Percentiles rank a stretch among this genome's conserved stretches.
phyloP scores from a whole-genome alignment of 2,113 vertebrate species.

The Etheostoma cragini region DNA sequence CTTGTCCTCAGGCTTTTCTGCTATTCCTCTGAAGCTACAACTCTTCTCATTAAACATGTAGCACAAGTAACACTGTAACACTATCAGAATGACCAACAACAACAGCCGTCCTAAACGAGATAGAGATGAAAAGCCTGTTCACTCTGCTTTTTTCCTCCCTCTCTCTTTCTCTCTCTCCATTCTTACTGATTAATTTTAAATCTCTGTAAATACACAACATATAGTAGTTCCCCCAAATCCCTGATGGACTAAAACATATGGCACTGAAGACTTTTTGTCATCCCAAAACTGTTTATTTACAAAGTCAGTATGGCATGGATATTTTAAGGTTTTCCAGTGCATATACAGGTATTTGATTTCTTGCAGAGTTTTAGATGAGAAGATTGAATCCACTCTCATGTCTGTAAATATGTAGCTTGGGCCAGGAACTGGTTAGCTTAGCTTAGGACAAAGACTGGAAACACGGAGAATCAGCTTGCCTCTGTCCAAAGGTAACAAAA shows the following conservation, averaged over 20 bases:
- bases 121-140: background rate
- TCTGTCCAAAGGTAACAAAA: background rate
- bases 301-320: background rate
- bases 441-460: background rate
- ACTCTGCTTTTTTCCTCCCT: background rate
- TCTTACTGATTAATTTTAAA: background rate
- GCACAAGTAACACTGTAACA: slow-evolving; percentile 23
- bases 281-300: background rate
- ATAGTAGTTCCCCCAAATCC: background rate
- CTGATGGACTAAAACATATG: background rate
- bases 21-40: slow-evolving; percentile 68
- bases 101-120: slow-evolving; percentile 19
- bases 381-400: background rate
- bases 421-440: background rate
- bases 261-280: background rate
- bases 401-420: background rate
- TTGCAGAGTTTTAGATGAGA: background rate
- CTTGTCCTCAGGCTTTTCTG: slow-evolving; percentile 63
- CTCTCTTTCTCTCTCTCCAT: background rate
- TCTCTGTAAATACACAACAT: background rate
- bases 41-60: slow-evolving; percentile 59
- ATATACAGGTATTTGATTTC: background rate
- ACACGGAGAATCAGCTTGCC: background rate
- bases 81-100: slow-evolving; percentile 23
- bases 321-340: slow-evolving; percentile 2